A percentile compares a stretch with the other conserved stretches of the same genome.
Evolutionary conservation across 2,888 invertebrate genomes (phyloP).

Genomic region (Lithophane socia): DNA sequence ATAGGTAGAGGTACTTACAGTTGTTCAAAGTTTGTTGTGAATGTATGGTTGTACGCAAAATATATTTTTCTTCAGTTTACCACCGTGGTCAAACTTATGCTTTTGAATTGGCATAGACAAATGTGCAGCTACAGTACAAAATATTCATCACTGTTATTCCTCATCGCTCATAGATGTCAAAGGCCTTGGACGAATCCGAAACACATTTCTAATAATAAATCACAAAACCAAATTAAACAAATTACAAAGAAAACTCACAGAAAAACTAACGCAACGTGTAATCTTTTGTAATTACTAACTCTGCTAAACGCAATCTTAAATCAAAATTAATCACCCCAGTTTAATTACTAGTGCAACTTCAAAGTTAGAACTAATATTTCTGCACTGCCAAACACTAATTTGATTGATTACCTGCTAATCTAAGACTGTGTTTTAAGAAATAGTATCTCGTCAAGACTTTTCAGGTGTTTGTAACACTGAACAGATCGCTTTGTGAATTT

Average conservation of each 20-base stretch:
- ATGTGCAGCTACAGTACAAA: background rate
- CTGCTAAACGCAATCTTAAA: constrained; percentile 38
- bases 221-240: constrained; percentile 6
- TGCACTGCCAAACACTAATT: constrained; percentile 38
- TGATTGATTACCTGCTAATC: constrained; percentile 48
- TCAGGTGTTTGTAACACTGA: constrained; percentile 14
- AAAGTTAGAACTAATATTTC: constrained; percentile 44
- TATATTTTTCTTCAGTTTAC: background rate
- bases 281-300: constrained; percentile 36
- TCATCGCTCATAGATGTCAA: constrained; percentile 7
- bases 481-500: constrained; percentile 19
- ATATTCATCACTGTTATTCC: background rate
- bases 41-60: background rate
- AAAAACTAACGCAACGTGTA: constrained; percentile 12
- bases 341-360: constrained; percentile 9
- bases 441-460: constrained; percentile 4
- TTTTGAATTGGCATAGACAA: background rate
- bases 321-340: constrained; percentile 42
- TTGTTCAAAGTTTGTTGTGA: background rate
- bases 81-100: background rate
- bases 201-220: background rate
- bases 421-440: constrained; percentile 24
- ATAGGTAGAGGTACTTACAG: no score
- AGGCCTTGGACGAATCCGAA: constrained; percentile 16
- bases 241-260: constrained; percentile 7